Base-by-base conservation (phyloP, 2,888 invertebrate species). In the Nematopogon swammerdamellus region DNA sequence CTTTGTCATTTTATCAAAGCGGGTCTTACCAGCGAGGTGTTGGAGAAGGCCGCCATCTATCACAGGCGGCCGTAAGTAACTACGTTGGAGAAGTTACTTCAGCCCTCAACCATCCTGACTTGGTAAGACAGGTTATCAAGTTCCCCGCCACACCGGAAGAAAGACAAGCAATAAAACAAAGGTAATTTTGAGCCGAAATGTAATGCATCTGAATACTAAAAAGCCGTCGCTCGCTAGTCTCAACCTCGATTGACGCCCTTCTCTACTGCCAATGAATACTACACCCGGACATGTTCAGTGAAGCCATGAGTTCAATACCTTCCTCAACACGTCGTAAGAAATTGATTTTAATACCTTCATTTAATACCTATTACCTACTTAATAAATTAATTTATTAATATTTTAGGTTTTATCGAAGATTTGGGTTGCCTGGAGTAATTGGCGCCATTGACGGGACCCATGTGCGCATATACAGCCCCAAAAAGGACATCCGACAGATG, bases 1-100 rank as follows among this genome's bases (percentile, higher is more conserved):
- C 49, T 4, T 20, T 49, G 16, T 52, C 52, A 5, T 57, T 57
- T 18, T 57, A 19, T 55, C 56, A 55, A 14, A 49, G 52, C 18
- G 55, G 57, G 10, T 52, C 51, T 2, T 56, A 54, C 29, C 52
- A 54, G 11, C 19, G 49, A 3, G 46, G 49, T 10, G 49, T 55
- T 8, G 55, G 54, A 25, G 50, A 49, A 14, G 55, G 53, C 8
- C 52, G 53, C 29, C 16, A 52, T 18, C 6, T 55, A 2, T 52
- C 50, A 17, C 54, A 57, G 14, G 18, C 4, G 14, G 16, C 44
- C 14, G 16, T 16, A 6, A 44, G 44, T n/a, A 44, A 44, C 3
- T 44, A 44, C 18, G 19, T 44, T 4, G 44, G 3, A 16, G 44
- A 44, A 19, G 44, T 44, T 3, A 44, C 44, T n/a, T 6, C 18